Percentiles rank a stretch among this genome's conserved stretches.
These are phyloP conservation scores for Atopsyche davidsoni DNA, from an alignment of 1,140 invertebrate species.

Conservation along the genomic window DNA sequence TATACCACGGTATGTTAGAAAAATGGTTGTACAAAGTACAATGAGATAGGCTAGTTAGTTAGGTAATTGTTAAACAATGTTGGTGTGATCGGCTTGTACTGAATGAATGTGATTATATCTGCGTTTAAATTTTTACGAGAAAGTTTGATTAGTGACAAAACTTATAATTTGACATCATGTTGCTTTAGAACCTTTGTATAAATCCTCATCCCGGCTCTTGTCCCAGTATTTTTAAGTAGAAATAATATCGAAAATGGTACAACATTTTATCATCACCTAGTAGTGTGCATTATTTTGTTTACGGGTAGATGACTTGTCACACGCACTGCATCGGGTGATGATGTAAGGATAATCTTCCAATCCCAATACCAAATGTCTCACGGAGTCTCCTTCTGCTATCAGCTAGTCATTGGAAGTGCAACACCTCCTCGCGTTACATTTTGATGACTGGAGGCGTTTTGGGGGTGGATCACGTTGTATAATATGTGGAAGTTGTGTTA, in stretches of 20 bases:
- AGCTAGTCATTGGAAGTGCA: constrained; percentile 28
- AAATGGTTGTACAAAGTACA: constrained; percentile 32
- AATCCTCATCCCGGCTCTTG: constrained; percentile 13
- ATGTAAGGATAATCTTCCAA: constrained; percentile 16
- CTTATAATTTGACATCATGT: constrained; percentile 19
- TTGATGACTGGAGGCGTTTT: constrained; percentile 17
- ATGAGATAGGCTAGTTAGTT: constrained; percentile 32
- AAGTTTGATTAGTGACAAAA: constrained; percentile 23
- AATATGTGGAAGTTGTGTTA: constrained; percentile 24
- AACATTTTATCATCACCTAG: constrained; percentile 14
- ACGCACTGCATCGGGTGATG: constrained; percentile 16
- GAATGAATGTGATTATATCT: constrained; percentile 24
- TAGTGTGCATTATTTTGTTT: constrained; percentile 24
- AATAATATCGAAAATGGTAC: constrained; percentile 18
- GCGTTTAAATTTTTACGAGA: constrained; percentile 14
- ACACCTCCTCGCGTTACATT: constrained; percentile 18
- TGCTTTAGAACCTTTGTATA: constrained; percentile 16
- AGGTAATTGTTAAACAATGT: constrained; percentile 32
- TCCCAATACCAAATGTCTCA: constrained; percentile 17
- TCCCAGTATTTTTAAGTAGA: constrained; percentile 27
- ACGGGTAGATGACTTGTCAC: constrained; percentile 27
- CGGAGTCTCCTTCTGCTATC: constrained; percentile 14
- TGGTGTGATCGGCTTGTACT: constrained; percentile 25
- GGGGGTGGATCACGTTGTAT: constrained; percentile 21
- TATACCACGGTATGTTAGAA: constrained; percentile 31